These are phyloP conservation scores for Timema cristinae DNA, from an alignment of 2,888 invertebrate genomes.

Conservation along the genomic window DNA sequence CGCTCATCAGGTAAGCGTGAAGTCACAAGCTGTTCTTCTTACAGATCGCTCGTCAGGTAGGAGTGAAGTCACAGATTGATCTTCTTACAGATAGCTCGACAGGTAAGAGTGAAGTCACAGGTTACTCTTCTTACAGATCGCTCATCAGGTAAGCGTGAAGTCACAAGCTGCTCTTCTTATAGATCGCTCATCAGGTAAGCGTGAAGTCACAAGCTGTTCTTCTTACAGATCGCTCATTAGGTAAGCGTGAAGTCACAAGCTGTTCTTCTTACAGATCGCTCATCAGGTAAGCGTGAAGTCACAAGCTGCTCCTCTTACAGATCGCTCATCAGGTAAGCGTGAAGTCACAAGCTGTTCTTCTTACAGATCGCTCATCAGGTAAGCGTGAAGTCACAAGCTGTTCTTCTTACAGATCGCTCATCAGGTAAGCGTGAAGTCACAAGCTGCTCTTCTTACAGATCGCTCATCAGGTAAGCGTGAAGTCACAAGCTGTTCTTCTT, in stretches of 20 bases:
- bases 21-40: too few relatives aligned
- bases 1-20: neutral
- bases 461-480: conserved; percentile 2
- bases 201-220: neutral
- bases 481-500: neutral
- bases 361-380: conserved; percentile 7
- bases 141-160: neutral
- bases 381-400: neutral
- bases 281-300: neutral
- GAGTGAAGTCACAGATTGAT: neutral
- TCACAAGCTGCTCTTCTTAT: neutral
- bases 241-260: neutral
- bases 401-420: neutral
- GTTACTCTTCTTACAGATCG: neutral
- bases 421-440: neutral
- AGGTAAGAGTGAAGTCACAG: neutral
- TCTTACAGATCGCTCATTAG: neutral
- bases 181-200: conserved; percentile 1
- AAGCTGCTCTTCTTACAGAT: conserved; percentile 2
- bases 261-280: conserved; percentile 6
- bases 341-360: neutral
- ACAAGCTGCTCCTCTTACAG: neutral
- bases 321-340: neutral
- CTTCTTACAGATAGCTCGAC: conserved; percentile 5
- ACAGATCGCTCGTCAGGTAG: too few relatives aligned